A percentile compares a stretch with the other conserved stretches of the same genome.
Conservation (phyloP, 1,140 invertebrate species). For the Brachionus paranguensis region DNA sequence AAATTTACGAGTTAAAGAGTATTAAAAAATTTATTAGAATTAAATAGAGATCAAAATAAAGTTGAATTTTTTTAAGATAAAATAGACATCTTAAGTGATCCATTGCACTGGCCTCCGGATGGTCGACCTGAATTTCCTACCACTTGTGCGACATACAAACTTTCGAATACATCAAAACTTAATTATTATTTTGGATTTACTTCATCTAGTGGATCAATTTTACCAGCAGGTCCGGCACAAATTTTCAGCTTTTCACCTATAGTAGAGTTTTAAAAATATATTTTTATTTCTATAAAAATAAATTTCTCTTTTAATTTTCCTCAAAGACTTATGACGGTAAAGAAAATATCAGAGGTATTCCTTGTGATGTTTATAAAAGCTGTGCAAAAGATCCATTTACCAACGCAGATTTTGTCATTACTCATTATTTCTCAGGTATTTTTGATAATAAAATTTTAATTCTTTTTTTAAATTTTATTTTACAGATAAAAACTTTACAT, state of each 20-base stretch:
- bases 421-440: slow-evolving; percentile 26
- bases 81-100: not conserved
- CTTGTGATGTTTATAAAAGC: slow-evolving; percentile 31
- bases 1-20: slow-evolving; percentile 23
- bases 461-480: not conserved
- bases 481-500: not conserved
- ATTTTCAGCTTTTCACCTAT: not conserved
- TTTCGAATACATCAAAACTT: not conserved
- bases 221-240: not conserved
- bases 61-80: not conserved
- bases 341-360: not conserved
- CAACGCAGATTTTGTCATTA: not conserved
- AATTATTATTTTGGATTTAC: slow-evolving; percentile 36
- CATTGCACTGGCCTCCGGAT: not conserved
- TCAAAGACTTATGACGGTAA: not conserved
- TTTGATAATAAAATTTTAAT: not conserved
- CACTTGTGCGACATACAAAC: not conserved
- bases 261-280: not conserved
- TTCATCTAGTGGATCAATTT: not conserved
- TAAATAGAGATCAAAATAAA: not conserved
- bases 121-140: slow-evolving; percentile 16
- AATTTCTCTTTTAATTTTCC: not conserved
- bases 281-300: not conserved
- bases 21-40: not conserved
- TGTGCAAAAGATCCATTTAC: not conserved